Evolutionary conservation across 2,113 vertebrate genomes (phyloP), one percentile per base, ranked within the genome.

Genomic region (Herpetotheres cachinnans): DNA sequence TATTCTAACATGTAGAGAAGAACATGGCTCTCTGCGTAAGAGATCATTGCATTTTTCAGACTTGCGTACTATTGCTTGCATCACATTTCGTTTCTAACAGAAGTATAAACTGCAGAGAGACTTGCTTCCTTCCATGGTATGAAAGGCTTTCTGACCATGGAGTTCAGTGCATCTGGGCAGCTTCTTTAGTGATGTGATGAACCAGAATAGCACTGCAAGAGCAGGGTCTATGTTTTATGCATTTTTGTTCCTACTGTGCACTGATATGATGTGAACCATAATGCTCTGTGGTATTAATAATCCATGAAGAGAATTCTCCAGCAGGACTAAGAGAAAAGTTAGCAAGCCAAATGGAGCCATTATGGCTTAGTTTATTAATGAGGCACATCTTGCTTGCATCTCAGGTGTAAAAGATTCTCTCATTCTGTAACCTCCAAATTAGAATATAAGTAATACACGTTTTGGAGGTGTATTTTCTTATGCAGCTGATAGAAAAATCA

Each of bases 301-400:
- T 82, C 85, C 49, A 96, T 93, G 66, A 93, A 76, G 17, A 79
- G 91, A 89, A 72, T 91, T 55, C 84, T 95, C 78, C 89, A 69
- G 65, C 58, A 96, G 30, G 62, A 34, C 86, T 86, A 91, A 93
- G 49, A 89, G 58, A 80, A 82, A 93, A 91, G 83, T 94, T 96
- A 93, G 90, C 82, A 80, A 80, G 83, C 44, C 66, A 97, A 96
- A 91, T 38, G 49, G 72, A 91, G 70, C 62, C 70, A 76, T 95
- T 94, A 91, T 25, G 21, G 29, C 87, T 58, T 95, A 80, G 84
- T 93, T 97, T 96, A 97, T 97, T 97, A 85, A 95, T 94, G 78
- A 94, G 40, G 24, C 58, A 25, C 70, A 62, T 95, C 69, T 61
- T 91, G 61, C 84, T 93, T 74, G 32, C 38, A 71, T 96, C 87